Base-by-base conservation (phyloP, 2,113 vertebrate species). In the Arothron firmamentum region DNA sequence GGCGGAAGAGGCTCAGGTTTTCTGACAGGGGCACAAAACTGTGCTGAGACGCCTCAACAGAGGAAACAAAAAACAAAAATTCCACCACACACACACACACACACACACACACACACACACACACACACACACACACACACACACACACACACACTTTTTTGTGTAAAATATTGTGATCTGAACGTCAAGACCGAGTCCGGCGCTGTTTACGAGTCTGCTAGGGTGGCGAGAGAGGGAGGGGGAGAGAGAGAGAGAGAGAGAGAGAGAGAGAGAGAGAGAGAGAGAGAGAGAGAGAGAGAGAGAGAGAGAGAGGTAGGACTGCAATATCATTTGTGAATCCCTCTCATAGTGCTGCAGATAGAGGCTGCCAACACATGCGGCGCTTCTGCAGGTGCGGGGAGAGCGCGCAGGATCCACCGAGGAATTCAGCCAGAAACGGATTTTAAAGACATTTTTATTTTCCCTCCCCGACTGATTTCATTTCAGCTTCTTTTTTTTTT, bases 321-420 rank as follows among this genome's bases (percentile, higher is more conserved):
- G 94, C 94, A 95, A 95, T 94, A 94, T 96, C 93, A 93, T 95
- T 94, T 94, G 92, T 88, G 94, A 93, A 91, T 94, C 93, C 92
- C 90, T 92, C 92, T 92, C 93, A 85, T 84, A 88, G 91, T 93
- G 95, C 95, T 94, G 94, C 95, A 94, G 94, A 94, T 92, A 92
- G 92, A 87, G 89, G 90, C 91, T 82, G 92, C 93, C 92, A 92
- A 92, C 91, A 89, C 92, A 90, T 86, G 94, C 93, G 91, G 92
- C 88, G 93, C 90, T 88, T 91, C 93, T 93, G 94, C 94, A 95
- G 94, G 94, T 95, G 93, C 91, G 81, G 83, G 91, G 90, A 47
- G 83, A 82, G 86, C 86, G 82, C 87, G 88, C 82, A 75, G 90
- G 88, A 92, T 6, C 90, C 90, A 90, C 84, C 25, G 58, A 74